Percentiles rank a stretch among this genome's conserved stretches.
Evolutionary conservation across 2,888 invertebrate species (phyloP).

Genomic region (Anodontia alba): DNA sequence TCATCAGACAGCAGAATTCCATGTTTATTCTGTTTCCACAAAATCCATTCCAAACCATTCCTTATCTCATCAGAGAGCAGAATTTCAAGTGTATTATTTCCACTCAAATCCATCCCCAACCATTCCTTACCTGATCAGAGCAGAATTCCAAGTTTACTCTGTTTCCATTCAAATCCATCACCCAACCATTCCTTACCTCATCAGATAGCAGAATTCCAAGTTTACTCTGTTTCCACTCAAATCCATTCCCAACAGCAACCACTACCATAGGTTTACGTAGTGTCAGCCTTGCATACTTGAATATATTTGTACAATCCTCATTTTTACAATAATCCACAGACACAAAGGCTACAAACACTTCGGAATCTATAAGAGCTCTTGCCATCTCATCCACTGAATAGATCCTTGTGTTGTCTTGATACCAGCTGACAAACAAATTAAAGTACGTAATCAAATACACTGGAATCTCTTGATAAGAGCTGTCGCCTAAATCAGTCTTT

Average conservation of each 20-base stretch:
- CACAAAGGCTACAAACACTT: constrained; percentile 77
- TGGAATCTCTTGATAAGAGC: no score
- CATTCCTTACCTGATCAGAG: constrained; percentile 80
- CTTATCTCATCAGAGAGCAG: constrained; percentile 79
- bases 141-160: constrained; percentile 77
- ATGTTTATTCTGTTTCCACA: constrained; percentile 78
- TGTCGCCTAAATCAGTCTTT: no score
- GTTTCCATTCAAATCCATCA: constrained; percentile 75
- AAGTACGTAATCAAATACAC: no score
- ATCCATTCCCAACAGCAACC: constrained; percentile 72
- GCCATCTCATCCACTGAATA: constrained; percentile 73
- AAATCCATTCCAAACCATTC: constrained; percentile 72
- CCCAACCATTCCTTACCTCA: no score
- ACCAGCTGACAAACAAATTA: constrained; percentile 71
- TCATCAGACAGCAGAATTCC: constrained; percentile 78
- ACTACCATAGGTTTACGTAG: constrained; percentile 76
- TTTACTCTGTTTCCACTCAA: constrained; percentile 78
- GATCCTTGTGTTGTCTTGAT: constrained; percentile 33
- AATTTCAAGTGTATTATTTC: constrained; percentile 76
- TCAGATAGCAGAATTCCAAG: constrained; percentile 77
- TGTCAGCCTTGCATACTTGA: constrained; percentile 78
- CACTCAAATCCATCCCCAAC: constrained; percentile 75
- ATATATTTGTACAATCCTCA: constrained; percentile 75
- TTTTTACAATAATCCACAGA: constrained; percentile 76
- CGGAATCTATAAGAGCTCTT: constrained; percentile 74